These are phyloP conservation scores for Drosophila emarginata DNA, from an alignment of 2,888 invertebrate genomes.

Conservation along the genomic window DNA sequence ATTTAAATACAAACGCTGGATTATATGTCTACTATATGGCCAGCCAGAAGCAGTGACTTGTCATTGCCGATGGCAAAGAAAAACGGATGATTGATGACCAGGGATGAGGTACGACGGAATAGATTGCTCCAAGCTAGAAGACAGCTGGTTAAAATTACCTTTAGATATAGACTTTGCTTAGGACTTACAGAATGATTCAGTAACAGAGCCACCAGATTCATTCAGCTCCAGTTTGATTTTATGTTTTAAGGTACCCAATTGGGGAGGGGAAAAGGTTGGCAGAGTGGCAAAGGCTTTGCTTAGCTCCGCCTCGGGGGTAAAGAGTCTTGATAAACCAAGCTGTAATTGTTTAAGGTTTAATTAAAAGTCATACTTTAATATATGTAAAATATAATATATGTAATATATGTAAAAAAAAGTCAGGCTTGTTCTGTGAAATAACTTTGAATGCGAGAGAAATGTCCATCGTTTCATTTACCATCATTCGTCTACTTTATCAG, in stretches of 20 bases:
- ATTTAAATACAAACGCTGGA: conserved; percentile 11
- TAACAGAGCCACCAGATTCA: conserved; percentile 48
- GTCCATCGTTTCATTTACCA: too few species aligned
- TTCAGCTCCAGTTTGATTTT: conserved; percentile 49
- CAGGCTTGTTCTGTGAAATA: too few species aligned
- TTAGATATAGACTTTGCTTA: background rate
- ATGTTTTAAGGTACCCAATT: conserved; percentile 59
- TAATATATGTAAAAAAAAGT: too few species aligned
- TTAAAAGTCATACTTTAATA: too few species aligned
- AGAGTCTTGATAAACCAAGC: conserved; percentile 57
- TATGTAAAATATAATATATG: too few species aligned
- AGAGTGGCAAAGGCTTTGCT: conserved; percentile 55
- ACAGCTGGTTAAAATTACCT: conserved; percentile 36
- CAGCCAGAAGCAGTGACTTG: conserved; percentile 57
- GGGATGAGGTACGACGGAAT: conserved; percentile 56
- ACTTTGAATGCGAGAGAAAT: too few species aligned
- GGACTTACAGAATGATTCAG: conserved; percentile 55
- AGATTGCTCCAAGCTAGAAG: conserved; percentile 55
- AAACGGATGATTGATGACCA: conserved; percentile 75
- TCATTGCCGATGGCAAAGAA: conserved; percentile 62
- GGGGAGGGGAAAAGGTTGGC: conserved; percentile 58
- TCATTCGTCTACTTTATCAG: too few species aligned
- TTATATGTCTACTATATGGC: conserved; percentile 62
- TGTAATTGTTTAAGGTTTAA: conserved; percentile 23
- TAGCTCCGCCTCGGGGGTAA: conserved; percentile 52